These are phyloP conservation scores for Malacosoma neustria DNA, from an alignment of 2,888 invertebrate species.

Conservation along the genomic window DNA sequence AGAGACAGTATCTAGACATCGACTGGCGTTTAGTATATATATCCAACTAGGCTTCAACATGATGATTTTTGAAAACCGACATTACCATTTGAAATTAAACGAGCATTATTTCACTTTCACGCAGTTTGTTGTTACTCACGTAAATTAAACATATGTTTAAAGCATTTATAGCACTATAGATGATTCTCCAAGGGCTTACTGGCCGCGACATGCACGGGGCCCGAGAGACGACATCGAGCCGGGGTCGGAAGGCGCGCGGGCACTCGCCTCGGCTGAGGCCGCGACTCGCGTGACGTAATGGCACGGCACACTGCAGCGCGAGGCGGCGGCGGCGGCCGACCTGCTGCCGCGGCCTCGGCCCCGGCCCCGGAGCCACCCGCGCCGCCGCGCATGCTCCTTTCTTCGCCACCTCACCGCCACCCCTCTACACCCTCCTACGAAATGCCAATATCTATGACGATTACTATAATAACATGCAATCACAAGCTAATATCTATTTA, in stretches of 20 bases:
- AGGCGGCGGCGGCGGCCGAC: conserved; percentile 9
- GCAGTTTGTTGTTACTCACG: not conserved
- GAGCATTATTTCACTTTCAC: not conserved
- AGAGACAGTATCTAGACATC: too few species aligned
- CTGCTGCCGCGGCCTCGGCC: conserved; percentile 13
- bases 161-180: not conserved
- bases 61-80: not conserved
- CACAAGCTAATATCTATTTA: not conserved
- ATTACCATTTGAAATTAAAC: not conserved
- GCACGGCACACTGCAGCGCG: conserved; percentile 40
- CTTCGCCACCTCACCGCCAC: conserved; percentile 10
- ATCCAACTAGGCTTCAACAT: too few species aligned
- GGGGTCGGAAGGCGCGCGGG: conserved; percentile 8
- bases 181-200: conserved; percentile 2
- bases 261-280: conserved; percentile 4
- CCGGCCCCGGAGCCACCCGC: conserved; percentile 15
- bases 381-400: conserved; percentile 16
- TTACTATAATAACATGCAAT: too few species aligned
- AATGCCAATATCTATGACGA: too few species aligned
- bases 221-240: not conserved
- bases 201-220: conserved; percentile 5
- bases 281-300: conserved; percentile 30
- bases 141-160: not conserved
- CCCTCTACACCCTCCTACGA: conserved; percentile 10
- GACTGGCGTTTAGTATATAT: too few species aligned